These are phyloP conservation scores for Cladopsammia gracilis DNA, from an alignment of 64 coral and sea anemone genomes.

Conservation along the genomic window DNA sequence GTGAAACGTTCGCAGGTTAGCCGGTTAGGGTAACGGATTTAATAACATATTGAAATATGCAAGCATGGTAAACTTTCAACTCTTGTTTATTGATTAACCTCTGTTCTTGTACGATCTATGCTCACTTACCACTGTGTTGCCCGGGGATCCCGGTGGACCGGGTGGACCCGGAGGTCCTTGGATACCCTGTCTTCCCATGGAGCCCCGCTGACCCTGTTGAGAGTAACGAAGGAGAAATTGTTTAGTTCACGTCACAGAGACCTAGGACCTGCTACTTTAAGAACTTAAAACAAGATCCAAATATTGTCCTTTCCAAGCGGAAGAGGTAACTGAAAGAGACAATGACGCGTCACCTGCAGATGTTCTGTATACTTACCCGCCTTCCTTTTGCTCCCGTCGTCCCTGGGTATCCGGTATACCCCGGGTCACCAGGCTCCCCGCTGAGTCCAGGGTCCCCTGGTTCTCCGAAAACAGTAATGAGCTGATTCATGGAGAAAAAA, in stretches of 20 bases:
- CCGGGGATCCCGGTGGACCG: neutral
- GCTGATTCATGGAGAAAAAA: neutral
- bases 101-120: too few species aligned
- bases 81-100: neutral
- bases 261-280: too few species aligned
- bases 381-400: neutral
- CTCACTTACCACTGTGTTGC: slow-evolving; percentile 9
- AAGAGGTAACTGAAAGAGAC: too few species aligned
- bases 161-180: slow-evolving; percentile 16
- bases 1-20: too few species aligned
- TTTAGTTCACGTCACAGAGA: too few species aligned
- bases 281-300: too few species aligned
- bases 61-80: neutral
- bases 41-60: neutral
- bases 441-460: neutral
- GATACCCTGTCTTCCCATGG: neutral
- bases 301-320: too few species aligned
- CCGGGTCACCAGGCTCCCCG: slow-evolving; percentile 2
- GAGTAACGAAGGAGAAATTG: neutral
- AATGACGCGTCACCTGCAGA: too few species aligned
- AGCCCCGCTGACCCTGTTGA: neutral
- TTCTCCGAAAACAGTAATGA: neutral
- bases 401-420: neutral
- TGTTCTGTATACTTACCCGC: neutral
- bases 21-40: too few species aligned